phyloP scores from a whole-genome alignment of 2,113 vertebrate genomes.

The Leucopsar rothschildi region DNA sequence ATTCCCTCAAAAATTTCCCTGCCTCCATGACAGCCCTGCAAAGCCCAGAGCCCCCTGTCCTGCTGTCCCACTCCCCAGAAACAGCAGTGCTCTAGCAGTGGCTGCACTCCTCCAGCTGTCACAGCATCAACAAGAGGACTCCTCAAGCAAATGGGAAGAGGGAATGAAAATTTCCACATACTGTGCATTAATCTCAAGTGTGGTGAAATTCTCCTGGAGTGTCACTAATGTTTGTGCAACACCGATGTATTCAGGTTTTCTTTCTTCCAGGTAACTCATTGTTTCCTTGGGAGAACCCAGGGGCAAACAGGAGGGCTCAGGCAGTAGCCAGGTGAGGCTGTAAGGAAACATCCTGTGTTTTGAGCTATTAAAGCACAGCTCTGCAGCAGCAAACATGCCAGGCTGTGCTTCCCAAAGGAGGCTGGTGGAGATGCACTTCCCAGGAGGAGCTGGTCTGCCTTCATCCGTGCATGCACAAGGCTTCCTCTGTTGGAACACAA shows the following conservation, averaged over 20 bases:
- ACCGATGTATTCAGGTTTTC: not conserved
- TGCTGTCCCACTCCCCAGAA: not conserved
- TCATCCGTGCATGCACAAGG: not conserved
- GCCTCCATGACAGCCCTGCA: not conserved
- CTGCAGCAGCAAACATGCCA: not conserved
- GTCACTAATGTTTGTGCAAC: not conserved
- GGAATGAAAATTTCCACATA: not conserved
- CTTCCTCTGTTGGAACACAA: not conserved
- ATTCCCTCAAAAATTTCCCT: not conserved
- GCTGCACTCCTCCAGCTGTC: not conserved
- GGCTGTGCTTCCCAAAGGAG: not conserved
- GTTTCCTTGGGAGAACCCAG: not conserved
- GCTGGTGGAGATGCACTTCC: not conserved
- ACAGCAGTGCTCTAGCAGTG: not conserved
- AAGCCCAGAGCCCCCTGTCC: not conserved
- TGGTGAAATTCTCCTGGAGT: not conserved
- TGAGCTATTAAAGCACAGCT: not conserved
- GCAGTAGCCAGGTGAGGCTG: not conserved
- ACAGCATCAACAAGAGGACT: not conserved
- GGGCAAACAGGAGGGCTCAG: not conserved
- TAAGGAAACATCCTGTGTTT: not conserved
- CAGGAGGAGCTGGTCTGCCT: not conserved
- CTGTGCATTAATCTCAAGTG: not conserved
- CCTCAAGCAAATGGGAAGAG: not conserved
- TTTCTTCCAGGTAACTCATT: not conserved